A percentile compares a stretch with the other conserved stretches of the same genome.
phyloP scores from a whole-genome alignment of 2,888 invertebrate species.

The Apodemia zela region DNA sequence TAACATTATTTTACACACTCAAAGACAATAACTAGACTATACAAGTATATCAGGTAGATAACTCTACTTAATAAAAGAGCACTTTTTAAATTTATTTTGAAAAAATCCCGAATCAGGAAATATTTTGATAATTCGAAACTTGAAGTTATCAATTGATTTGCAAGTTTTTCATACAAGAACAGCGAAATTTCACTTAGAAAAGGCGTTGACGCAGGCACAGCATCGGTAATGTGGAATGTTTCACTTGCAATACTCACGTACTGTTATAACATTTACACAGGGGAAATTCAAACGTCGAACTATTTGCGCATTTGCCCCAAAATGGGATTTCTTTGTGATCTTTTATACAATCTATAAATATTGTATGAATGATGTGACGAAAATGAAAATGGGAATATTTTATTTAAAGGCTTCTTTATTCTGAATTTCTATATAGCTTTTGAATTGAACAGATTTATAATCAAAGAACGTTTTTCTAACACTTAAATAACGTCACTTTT shows the following conservation, averaged over 20 bases:
- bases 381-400: conserved; percentile 52
- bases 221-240: conserved; percentile 62
- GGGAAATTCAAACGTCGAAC: conserved; percentile 77
- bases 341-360: conserved; percentile 64
- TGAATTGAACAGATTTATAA: not conserved
- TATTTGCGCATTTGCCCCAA: conserved; percentile 72
- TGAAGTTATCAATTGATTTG: conserved; percentile 18
- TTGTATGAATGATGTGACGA: conserved; percentile 68
- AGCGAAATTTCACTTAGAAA: conserved; percentile 28
- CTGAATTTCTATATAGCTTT: not conserved
- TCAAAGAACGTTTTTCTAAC: not conserved
- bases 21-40: too few relatives aligned
- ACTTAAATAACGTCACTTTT: too few relatives aligned
- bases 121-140: too few relatives aligned
- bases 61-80: too few relatives aligned
- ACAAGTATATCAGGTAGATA: too few relatives aligned
- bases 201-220: conserved; percentile 24
- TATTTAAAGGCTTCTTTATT: conserved; percentile 21
- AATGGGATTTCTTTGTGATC: conserved; percentile 72
- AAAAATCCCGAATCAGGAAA: too few relatives aligned
- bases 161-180: conserved; percentile 11
- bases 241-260: conserved; percentile 60
- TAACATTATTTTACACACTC: too few relatives aligned
- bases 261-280: conserved; percentile 75
- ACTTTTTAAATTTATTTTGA: too few relatives aligned